Conservation (phyloP, 1,140 invertebrate species). For the Subanguina moxae region DNA sequence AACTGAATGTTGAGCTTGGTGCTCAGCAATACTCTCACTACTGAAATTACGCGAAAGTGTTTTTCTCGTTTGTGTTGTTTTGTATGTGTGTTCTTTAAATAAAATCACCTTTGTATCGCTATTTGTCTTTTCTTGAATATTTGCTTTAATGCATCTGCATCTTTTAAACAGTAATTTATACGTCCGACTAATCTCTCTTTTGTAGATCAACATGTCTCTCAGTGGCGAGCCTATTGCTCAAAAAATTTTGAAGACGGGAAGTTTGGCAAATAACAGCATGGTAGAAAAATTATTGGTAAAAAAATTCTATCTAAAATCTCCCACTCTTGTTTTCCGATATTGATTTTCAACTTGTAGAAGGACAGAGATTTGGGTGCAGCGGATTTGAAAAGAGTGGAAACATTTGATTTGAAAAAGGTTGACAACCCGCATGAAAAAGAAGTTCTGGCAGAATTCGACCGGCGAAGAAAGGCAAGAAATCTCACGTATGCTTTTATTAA, state of each 20-base stretch:
- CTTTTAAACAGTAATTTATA: too few species aligned
- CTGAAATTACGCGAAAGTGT: not conserved
- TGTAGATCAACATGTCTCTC: not conserved
- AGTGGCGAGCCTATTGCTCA: not conserved
- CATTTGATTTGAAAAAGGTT: constrained; percentile 1
- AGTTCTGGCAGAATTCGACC: constrained; percentile 55
- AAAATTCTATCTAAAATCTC: too few species aligned
- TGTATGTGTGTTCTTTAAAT: not conserved
- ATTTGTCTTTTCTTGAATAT: not conserved
- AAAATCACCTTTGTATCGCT: not conserved
- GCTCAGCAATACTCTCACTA: constrained; percentile 12
- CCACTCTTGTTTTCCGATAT: too few species aligned
- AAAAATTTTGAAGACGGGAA: not conserved
- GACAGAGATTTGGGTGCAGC: not conserved
- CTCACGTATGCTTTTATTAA: constrained; percentile 28
- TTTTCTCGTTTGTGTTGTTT: constrained; percentile 9
- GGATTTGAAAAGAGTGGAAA: not conserved
- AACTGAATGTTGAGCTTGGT: constrained; percentile 29
- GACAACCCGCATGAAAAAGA: constrained; percentile 46
- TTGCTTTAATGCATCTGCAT: not conserved
- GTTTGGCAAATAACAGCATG: not conserved
- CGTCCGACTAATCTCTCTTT: not conserved
- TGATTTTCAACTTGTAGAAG: too few species aligned
- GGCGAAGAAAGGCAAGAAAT: constrained; percentile 47
- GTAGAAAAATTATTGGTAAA: constrained; percentile 1